These are phyloP conservation scores for Ptiloglossa arizonensis DNA, from an alignment of 1,140 invertebrate species.

Conservation along the genomic window DNA sequence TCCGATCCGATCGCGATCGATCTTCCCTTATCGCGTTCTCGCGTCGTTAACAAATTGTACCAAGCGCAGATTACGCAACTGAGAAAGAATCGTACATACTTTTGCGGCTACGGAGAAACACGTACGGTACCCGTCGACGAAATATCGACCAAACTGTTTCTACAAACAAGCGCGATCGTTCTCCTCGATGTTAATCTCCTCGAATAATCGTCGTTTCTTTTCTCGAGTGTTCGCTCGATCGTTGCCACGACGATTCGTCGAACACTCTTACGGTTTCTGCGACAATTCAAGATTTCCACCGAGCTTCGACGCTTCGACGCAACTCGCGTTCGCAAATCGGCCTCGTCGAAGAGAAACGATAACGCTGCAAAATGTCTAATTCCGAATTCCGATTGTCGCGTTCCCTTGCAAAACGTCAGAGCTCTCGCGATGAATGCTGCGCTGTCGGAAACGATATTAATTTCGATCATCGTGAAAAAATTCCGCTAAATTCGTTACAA, in stretches of 20 bases:
- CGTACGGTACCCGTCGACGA: neutral
- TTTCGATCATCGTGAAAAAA: slow-evolving; percentile 55
- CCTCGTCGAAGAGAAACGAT: no score
- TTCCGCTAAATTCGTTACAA: slow-evolving; percentile 43
- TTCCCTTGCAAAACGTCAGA: slow-evolving; percentile 24
- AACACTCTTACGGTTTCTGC: neutral
- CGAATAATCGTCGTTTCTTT: neutral
- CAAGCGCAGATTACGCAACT: neutral
- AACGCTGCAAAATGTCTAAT: no score
- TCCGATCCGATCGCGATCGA: neutral
- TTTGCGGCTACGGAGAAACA: neutral
- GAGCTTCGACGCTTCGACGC: no score
- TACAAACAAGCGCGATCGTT: neutral
- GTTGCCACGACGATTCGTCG: no score
- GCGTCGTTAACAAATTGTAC: neutral
- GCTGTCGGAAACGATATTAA: slow-evolving; percentile 37
- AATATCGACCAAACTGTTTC: neutral
- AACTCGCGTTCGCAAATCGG: no score
- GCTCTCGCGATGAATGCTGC: slow-evolving; percentile 16
- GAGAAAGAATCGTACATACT: neutral
- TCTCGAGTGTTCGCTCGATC: neutral
- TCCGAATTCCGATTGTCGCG: neutral
- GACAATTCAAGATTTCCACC: neutral
- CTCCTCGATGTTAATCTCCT: neutral
- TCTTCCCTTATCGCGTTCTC: neutral